Evolutionary conservation across 2,797 vertebrate genomes (phyloP).

Genomic region (Tokudaia muenninki): DNA sequence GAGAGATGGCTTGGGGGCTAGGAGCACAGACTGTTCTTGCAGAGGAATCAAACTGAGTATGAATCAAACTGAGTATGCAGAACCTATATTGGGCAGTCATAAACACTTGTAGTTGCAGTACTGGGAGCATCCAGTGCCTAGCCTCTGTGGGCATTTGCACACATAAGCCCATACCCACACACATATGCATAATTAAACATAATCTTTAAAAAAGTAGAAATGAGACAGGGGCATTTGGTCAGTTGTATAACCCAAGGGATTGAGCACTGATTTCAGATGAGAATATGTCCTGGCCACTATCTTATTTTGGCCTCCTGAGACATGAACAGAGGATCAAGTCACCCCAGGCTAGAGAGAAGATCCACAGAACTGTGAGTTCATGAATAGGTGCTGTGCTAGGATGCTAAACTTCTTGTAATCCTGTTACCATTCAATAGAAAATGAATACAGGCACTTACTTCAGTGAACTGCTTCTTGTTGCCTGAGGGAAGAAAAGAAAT

Average conservation of each 20-base stretch:
- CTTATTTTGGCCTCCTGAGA: neutral
- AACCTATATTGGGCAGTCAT: neutral
- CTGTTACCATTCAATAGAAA: slow-evolving; percentile 1
- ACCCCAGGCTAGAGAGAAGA: neutral
- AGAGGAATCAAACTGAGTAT: neutral
- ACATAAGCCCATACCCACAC: neutral
- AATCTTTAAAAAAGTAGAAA: neutral
- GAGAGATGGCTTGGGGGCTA: neutral
- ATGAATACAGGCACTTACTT: neutral
- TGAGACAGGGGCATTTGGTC: neutral
- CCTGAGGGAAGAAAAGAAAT: slow-evolving; percentile 51
- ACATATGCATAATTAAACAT: neutral
- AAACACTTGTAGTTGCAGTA: neutral
- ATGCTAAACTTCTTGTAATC: neutral
- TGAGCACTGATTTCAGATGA: neutral
- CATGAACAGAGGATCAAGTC: neutral
- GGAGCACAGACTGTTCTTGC: neutral
- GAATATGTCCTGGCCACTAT: neutral
- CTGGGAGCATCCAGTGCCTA: neutral
- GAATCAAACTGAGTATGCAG: neutral
- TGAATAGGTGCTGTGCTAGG: neutral
- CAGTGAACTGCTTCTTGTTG: neutral
- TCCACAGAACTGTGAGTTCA: neutral
- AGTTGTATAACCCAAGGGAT: neutral
- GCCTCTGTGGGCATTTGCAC: neutral